Conservation (phyloP, 1,140 invertebrate species). For the Zaprionus capensis region DNA sequence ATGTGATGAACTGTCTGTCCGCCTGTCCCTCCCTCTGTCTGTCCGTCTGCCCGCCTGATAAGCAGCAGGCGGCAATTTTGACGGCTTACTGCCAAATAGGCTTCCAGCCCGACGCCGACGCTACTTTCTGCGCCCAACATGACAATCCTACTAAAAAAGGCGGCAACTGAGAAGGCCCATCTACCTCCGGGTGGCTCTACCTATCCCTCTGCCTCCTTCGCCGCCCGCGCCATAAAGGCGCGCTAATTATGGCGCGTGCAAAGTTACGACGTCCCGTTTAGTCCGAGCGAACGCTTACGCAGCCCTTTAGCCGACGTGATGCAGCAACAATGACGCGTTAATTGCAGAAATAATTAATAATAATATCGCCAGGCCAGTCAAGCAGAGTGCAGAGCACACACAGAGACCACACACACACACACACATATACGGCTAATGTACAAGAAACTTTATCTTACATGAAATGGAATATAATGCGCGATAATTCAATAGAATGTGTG, state of each 20-base stretch:
- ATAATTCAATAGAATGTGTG: conserved; percentile 4
- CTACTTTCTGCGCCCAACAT: conserved; percentile 31
- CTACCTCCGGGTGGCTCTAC: conserved; percentile 3
- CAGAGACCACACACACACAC: background rate
- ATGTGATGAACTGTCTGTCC: conserved; percentile 69
- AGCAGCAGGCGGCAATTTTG: conserved; percentile 61
- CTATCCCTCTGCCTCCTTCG: background rate
- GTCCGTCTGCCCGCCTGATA: conserved; percentile 46
- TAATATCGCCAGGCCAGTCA: conserved; percentile 31
- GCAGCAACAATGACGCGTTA: conserved; percentile 79
- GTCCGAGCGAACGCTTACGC: conserved; percentile 61
- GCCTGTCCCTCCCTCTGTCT: conserved; percentile 7
- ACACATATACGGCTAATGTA: conserved; percentile 1
- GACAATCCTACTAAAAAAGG: conserved; percentile 51
- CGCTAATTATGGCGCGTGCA: conserved; percentile 78
- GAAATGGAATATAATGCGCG: background rate
- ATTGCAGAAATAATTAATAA: conserved; percentile 83
- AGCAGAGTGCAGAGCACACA: conserved; percentile 2
- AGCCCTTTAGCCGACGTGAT: conserved; percentile 69
- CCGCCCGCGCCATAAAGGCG: conserved; percentile 49
- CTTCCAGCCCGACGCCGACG: conserved; percentile 1
- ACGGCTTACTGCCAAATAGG: conserved; percentile 50
- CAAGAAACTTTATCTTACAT: conserved; percentile 43
- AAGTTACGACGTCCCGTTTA: conserved; percentile 42
- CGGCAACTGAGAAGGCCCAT: conserved; percentile 55